Conservation (phyloP, 2,888 invertebrate species). For the Pyralis farinalis region DNA sequence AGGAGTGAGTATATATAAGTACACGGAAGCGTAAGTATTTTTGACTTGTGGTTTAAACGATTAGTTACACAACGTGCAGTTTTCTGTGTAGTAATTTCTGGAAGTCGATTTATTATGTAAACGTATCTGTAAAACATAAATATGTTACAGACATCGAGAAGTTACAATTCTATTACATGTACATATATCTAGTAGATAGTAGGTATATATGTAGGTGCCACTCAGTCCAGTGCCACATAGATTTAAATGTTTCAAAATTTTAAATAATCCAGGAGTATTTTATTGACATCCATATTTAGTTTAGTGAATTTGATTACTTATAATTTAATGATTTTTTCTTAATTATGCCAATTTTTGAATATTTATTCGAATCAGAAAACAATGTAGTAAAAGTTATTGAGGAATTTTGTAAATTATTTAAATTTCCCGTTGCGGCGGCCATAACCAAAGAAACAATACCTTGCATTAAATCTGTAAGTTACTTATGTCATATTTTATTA, state of each 20-base stretch:
- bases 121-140: too few species aligned
- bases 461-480: constrained; percentile 51
- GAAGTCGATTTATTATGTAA: too few species aligned
- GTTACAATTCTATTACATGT: too few species aligned
- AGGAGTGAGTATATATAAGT: too few species aligned
- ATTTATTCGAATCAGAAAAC: constrained; percentile 43
- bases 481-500: too few species aligned
- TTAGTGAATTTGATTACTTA: constrained; percentile 25
- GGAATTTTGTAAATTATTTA: constrained; percentile 26
- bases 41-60: too few species aligned
- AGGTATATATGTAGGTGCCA: too few species aligned
- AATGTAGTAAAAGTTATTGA: constrained; percentile 22
- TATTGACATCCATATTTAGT: constrained; percentile 37
- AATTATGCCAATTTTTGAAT: constrained; percentile 65
- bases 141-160: too few species aligned
- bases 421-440: constrained; percentile 47
- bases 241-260: constrained; percentile 48
- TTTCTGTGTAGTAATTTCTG: too few species aligned
- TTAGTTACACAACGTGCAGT: too few species aligned
- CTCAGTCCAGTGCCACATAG: constrained; percentile 39
- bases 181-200: too few species aligned
- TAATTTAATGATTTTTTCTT: constrained; percentile 53
- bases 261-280: constrained; percentile 48
- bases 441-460: constrained; percentile 44
- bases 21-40: too few species aligned